phyloP scores from a whole-genome alignment of 1,140 invertebrate species.

The Drosophila parvula region DNA sequence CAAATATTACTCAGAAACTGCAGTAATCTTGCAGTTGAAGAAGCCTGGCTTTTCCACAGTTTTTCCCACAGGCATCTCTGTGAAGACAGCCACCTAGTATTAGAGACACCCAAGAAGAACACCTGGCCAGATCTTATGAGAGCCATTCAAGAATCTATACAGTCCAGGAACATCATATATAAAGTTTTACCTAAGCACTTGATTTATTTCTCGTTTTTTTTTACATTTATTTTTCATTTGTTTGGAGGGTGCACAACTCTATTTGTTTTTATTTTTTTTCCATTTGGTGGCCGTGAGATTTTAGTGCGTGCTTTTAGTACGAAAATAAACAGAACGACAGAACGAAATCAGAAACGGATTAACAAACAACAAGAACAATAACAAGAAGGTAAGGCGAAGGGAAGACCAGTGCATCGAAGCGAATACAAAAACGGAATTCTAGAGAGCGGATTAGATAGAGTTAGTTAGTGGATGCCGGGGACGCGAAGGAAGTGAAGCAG shows the following conservation, averaged over 20 bases:
- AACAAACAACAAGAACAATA: constrained; percentile 26
- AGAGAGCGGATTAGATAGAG: constrained; percentile 41
- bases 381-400: constrained; percentile 2
- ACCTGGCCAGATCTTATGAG: background rate
- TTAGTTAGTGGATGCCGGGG: constrained; percentile 44
- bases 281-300: constrained; percentile 14
- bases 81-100: background rate
- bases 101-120: background rate
- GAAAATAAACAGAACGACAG: constrained; percentile 21
- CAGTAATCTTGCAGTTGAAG: background rate
- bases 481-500: background rate
- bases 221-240: constrained; percentile 27
- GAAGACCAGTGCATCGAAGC: constrained; percentile 14
- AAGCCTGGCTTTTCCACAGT: background rate
- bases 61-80: background rate
- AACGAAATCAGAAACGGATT: constrained; percentile 11
- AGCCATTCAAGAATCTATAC: background rate
- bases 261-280: constrained; percentile 20
- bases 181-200: constrained; percentile 6
- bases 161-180: constrained; percentile 4
- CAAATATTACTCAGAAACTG: background rate
- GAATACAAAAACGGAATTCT: constrained; percentile 40
- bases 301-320: constrained; percentile 65
- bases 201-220: constrained; percentile 34
- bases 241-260: constrained; percentile 42